A percentile compares a stretch with the other conserved stretches of the same genome.
phyloP scores from a whole-genome alignment of 2,797 vertebrate species.

The Phylloscopus collybita region DNA sequence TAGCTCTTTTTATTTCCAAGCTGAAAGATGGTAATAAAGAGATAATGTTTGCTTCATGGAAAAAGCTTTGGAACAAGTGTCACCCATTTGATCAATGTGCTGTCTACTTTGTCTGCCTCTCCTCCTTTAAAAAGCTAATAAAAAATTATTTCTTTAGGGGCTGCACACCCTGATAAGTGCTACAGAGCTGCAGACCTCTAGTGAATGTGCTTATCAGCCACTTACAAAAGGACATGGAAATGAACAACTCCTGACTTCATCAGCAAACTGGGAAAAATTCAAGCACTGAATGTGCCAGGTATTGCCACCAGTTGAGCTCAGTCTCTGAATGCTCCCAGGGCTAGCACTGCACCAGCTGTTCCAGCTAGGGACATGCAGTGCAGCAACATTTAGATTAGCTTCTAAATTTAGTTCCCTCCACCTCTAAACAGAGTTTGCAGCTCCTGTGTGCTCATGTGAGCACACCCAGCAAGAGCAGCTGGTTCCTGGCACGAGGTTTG shows the following conservation, averaged over 20 bases:
- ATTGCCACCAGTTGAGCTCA: not conserved
- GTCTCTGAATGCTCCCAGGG: not conserved
- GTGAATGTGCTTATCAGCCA: not conserved
- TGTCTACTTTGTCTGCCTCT: not conserved
- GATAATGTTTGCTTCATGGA: conserved; percentile 1
- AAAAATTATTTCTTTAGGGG: conserved; percentile 35
- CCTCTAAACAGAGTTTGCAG: not conserved
- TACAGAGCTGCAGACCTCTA: not conserved
- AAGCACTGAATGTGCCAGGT: not conserved
- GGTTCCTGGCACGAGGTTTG: not conserved
- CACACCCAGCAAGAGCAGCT: not conserved
- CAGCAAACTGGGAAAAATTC: not conserved
- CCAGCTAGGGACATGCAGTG: not conserved
- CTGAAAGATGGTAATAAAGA: not conserved
- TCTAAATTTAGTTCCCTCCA: not conserved
- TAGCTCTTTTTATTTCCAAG: not conserved
- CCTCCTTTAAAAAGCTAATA: conserved; percentile 10
- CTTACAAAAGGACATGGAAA: conserved; percentile 1
- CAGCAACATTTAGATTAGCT: not conserved
- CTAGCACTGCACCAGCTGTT: not conserved
- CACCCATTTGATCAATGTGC: not conserved
- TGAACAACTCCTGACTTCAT: not conserved
- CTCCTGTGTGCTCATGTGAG: not conserved
- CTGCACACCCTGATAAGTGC: not conserved
- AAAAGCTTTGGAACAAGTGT: not conserved